phyloP scores from a whole-genome alignment of 1,140 invertebrate species.

The Polypedilum pembai region DNA sequence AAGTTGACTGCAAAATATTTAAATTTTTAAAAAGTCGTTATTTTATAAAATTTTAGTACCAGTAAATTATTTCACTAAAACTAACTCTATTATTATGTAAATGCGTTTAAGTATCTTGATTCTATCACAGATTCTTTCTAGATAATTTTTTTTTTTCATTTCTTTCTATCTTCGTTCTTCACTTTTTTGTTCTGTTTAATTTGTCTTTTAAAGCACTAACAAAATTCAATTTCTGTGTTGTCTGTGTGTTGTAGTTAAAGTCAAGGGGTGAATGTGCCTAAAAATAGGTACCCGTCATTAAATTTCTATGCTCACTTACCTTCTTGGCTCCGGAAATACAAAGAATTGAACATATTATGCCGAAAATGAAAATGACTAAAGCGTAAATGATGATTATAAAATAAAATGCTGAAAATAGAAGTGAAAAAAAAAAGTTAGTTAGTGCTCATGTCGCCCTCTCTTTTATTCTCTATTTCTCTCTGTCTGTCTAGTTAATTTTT shows the following conservation, averaged over 20 bases:
- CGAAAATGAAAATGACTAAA: constrained; percentile 20
- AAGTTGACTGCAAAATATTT: too few relatives aligned
- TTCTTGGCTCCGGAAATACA: constrained; percentile 4
- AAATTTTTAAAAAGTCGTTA: too few relatives aligned
- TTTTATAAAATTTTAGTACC: too few relatives aligned
- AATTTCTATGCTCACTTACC: constrained; percentile 24
- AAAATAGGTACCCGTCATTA: constrained; percentile 10
- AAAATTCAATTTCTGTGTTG: background rate
- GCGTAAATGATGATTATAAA: constrained; percentile 16
- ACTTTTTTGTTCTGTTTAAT: too few relatives aligned
- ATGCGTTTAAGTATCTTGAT: too few relatives aligned
- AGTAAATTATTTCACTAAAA: too few relatives aligned
- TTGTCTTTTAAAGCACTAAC: too few relatives aligned
- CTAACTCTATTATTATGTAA: too few relatives aligned
- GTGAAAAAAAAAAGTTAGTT: background rate
- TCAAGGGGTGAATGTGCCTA: constrained; percentile 1
- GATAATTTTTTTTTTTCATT: too few relatives aligned
- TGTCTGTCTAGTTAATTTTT: background rate
- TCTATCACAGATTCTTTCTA: too few relatives aligned
- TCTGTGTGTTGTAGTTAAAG: background rate
- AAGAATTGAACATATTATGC: constrained; percentile 6
- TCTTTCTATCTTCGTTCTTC: too few relatives aligned
- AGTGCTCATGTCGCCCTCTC: background rate
- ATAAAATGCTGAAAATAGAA: constrained; percentile 24
- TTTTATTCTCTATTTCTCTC: background rate